Base-by-base conservation (phyloP, 1,140 invertebrate genomes). In the Sipha flava region DNA sequence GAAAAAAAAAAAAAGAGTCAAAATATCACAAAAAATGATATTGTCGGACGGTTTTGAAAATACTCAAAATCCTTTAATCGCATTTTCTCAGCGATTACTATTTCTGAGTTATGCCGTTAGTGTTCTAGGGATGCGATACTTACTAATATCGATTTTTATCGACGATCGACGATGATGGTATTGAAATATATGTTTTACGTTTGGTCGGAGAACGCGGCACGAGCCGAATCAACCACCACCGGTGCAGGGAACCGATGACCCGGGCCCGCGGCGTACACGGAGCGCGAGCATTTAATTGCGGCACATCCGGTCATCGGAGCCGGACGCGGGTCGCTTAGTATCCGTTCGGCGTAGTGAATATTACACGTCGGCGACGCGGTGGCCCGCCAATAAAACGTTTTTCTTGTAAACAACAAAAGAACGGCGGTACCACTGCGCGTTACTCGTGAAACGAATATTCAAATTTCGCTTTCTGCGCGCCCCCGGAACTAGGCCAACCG, bases 341-440 rank as follows among this genome's bases (percentile, higher is more conserved):
- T 77, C 73, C 73, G 52, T 64, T 37, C 52, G 34, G 70, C 52
- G 34, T 43, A 14, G 16, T 70, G 18, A 70, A 68, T 68, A 68
- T 68, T 45, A 70, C 40, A 47, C 34, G 37, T n/a, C n/a, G n/a
- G n/a, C n/a, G n/a, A n/a, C 64, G 14, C 18, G 43, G 14, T 23
- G 23, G 40, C 26, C 37, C n/a, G 34, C 70, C 26, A 54, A 73
- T 73, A 59, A 77, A 59, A 57, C 73, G 73, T 77, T 77, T 77
- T 52, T 77, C 73, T 59, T 57, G 73, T 73, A 37, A 43, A 77
- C 73, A 77, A 77, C 73, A 75, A 75, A 75, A 75, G 72, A 66
- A 26, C 52, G 49, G 23, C 49, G 16, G 31, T 10, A 10, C 64
- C 2, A 37, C 37, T 23, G 64, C 23, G 3, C 10, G 64, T 75